Evolutionary conservation across 2,888 invertebrate species (phyloP), one percentile per base, ranked within the genome.

Genomic region (Troilus luridus): DNA sequence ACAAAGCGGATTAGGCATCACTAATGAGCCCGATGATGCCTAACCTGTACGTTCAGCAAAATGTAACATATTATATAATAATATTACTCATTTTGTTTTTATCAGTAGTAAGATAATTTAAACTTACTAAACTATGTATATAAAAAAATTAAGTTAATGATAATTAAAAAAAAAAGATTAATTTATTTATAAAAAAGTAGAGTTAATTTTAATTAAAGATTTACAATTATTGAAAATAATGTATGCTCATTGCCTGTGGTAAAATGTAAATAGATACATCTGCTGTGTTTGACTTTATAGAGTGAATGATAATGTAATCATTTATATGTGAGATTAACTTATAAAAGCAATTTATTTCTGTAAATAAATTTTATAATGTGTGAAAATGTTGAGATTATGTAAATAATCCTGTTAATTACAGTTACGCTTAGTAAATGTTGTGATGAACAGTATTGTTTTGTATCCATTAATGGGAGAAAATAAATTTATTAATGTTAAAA

Each of bases 171-270:
- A 12, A n/a, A n/a, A 67, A n/a, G 10, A n/a, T 11, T 54, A 54
- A 81, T 81, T 81, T 81, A 56, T 56, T 85, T 85, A 11, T 56
- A 21, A 7, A 3, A 85, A n/a, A 81, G 21, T 58, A 88, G 60
- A 54, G 17, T 24, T 60, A 64, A 41, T 12, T 64, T 88, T 67
- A 67, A 54, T 54, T 90, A 90, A 27, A 64, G 54, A 88, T 67
- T 64, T 88, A 77, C 3, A 81, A 88, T 91, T 88, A 85, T 89
- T 88, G 72, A 92, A 89, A 91, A 91, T 88, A 91, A 91, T 59
- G 56, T 91, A 92, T 90, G 92, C 92, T 92, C 92, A 92, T 92
- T 92, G 91, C 91, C 92, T 92, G 92, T 92, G 92, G 85, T 92
- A 92, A 60, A 90, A 88, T 92, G 91, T 92, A 91, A n/a, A 92